Base-by-base conservation (phyloP, 2,888 invertebrate species). In the Leucophenga montana region DNA sequence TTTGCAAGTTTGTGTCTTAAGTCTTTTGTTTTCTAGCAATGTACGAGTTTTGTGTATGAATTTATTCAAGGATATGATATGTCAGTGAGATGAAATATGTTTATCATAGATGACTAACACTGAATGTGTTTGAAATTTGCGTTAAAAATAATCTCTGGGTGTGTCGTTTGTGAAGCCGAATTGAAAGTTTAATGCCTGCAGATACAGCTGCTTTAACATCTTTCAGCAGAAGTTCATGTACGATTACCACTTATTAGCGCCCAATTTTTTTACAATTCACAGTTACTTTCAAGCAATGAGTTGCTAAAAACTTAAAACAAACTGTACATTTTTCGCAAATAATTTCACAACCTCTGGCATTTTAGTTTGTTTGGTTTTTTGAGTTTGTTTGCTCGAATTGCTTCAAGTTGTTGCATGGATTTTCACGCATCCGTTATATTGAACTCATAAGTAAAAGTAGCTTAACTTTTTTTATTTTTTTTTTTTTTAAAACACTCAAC, bases 391-490 rank as follows among this genome's bases (percentile, higher is more conserved):
- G 53, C 53, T n/a, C 18, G 18, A 50, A 50, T 18, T 50, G 50
- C 16, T 18, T 16, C 1, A 18, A 11, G 50, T 50, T 50, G 16
- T 50, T 50, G 9, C 27, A 27, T 18, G 39, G 3, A 56, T 70
- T 50, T 50, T 9, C 27, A 27, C 14, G 39, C 16, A 56, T 70
- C 74, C 76, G 80, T 78, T 81, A 80, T 83, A 83, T 78, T 77
- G 78, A 83, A 77, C 76, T 78, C 78, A 78, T 84, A 81, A 84
- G 82, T 84, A 84, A 82, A 84, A 82, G 82, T 84, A 82, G 84
- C 82, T 82, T 82, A 84, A 68, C 33, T 39, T 8, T 39, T 39
- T 11, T 1, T 5, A 39, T 5, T 39, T 5, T 39, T 5, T 8
- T 39, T 39, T 39, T 39, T 5, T 39, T 8, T 18, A 16, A 22